Conservation (phyloP, 2,797 vertebrate species). For the Tenualosa thibaudeaui region DNA sequence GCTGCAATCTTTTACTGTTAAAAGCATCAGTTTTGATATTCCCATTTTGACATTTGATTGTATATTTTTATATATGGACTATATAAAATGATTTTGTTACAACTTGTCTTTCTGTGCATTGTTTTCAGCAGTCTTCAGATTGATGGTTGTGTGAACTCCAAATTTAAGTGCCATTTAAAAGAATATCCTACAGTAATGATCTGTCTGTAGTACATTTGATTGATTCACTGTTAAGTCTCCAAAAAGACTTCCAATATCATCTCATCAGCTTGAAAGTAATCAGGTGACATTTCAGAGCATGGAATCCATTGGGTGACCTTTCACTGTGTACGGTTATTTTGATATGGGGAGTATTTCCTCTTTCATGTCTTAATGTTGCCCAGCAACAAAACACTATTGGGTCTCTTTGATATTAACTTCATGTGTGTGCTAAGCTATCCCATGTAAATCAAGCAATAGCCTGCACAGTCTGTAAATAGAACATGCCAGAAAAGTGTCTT, state of each 20-base stretch:
- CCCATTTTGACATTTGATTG: constrained; percentile 45
- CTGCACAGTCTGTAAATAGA: neutral
- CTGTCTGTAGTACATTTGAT: neutral
- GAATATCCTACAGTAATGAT: neutral
- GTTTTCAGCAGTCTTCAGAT: neutral
- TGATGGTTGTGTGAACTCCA: neutral
- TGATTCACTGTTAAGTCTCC: neutral
- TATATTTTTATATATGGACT: constrained; percentile 30
- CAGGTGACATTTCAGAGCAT: constrained; percentile 70
- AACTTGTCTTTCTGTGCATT: neutral
- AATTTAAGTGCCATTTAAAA: neutral
- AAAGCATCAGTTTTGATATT: constrained; percentile 40
- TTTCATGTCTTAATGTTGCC: constrained; percentile 65
- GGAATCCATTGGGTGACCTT: constrained; percentile 74
- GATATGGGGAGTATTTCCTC: constrained; percentile 52
- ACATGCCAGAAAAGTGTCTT: neutral
- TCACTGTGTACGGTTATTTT: constrained; percentile 61
- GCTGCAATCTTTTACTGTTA: constrained; percentile 29
- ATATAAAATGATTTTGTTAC: constrained; percentile 15
- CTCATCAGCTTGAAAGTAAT: constrained; percentile 58
- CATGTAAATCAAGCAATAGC: neutral
- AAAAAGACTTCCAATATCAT: constrained; percentile 46
- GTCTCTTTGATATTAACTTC: neutral
- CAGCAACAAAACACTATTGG: constrained; percentile 26
- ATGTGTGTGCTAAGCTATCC: neutral